A percentile compares a stretch with the other conserved stretches of the same genome.
Evolutionary conservation across 2,888 invertebrate genomes (phyloP).

Genomic region (Peribatodes rhomboidaria): DNA sequence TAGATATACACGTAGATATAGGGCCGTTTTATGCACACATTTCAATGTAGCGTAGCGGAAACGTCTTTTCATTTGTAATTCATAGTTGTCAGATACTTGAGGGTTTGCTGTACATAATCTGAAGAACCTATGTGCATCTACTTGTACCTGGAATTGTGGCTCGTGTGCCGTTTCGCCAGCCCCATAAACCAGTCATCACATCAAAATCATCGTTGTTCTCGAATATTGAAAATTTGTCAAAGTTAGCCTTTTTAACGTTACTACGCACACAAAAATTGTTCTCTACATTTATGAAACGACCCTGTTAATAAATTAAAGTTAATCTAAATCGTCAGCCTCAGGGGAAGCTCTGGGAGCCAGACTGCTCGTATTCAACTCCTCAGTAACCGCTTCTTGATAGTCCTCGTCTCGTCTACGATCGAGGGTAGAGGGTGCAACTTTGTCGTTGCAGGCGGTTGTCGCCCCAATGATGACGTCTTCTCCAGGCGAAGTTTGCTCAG

Average conservation of each 20-base stretch:
- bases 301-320: conserved; percentile 54
- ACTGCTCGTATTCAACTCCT: conserved; percentile 33
- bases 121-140: background rate
- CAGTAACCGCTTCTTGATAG: conserved; percentile 26
- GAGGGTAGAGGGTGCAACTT: conserved; percentile 60
- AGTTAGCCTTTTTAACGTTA: conserved; percentile 1
- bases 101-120: background rate
- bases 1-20: conserved; percentile 14
- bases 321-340: conserved; percentile 77
- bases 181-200: background rate
- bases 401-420: conserved; percentile 74
- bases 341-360: conserved; percentile 68
- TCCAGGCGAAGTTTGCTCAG: conserved; percentile 51
- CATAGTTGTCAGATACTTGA: background rate
- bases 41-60: background rate
- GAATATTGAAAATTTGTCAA: background rate
- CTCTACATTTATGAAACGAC: conserved; percentile 28
- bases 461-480: conserved; percentile 51
- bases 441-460: conserved; percentile 48
- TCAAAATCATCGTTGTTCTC: background rate
- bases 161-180: background rate
- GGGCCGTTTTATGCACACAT: conserved; percentile 21
- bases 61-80: background rate
- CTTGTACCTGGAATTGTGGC: background rate
- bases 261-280: conserved; percentile 12